These are phyloP conservation scores for Holothuria scabra DNA, from an alignment of 53 echinoderm and acorn worm genomes.

Conservation along the genomic window DNA sequence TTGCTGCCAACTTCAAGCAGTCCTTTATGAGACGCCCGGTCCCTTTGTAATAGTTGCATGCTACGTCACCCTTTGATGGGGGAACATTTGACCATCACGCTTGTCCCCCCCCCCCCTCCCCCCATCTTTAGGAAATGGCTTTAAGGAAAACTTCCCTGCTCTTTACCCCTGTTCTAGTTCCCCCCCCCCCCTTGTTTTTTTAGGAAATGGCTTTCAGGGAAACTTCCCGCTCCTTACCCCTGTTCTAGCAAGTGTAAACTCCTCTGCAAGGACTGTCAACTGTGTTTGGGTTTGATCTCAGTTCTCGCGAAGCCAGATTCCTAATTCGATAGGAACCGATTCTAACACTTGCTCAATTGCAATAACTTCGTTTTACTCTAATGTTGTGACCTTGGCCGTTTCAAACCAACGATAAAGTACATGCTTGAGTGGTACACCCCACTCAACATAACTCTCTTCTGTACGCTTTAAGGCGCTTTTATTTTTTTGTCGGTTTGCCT, in stretches of 20 bases:
- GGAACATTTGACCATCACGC: neutral
- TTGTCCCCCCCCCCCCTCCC: neutral
- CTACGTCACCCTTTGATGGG: neutral
- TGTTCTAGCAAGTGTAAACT: neutral
- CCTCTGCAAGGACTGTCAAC: neutral
- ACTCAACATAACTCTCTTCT: too few relatives aligned
- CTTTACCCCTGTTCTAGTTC: neutral
- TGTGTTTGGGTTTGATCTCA: neutral
- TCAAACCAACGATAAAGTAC: too few relatives aligned
- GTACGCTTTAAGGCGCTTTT: too few relatives aligned
- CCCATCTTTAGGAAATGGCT: slow-evolving; percentile 10
- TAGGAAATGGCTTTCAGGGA: neutral
- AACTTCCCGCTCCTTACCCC: neutral
- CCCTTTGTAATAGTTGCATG: neutral
- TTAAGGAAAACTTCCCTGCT: neutral
- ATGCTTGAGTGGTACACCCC: too few relatives aligned
- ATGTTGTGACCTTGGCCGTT: too few relatives aligned
- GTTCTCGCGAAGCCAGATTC: neutral
- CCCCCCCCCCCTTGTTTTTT: neutral
- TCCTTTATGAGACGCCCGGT: neutral
- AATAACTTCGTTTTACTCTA: neutral
- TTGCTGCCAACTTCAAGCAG: neutral
- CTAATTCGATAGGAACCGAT: neutral
- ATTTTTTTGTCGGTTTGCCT: too few relatives aligned
- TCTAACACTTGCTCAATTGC: neutral